Base-by-base conservation (phyloP, 2,113 vertebrate species). In the Nesoenas mayeri region DNA sequence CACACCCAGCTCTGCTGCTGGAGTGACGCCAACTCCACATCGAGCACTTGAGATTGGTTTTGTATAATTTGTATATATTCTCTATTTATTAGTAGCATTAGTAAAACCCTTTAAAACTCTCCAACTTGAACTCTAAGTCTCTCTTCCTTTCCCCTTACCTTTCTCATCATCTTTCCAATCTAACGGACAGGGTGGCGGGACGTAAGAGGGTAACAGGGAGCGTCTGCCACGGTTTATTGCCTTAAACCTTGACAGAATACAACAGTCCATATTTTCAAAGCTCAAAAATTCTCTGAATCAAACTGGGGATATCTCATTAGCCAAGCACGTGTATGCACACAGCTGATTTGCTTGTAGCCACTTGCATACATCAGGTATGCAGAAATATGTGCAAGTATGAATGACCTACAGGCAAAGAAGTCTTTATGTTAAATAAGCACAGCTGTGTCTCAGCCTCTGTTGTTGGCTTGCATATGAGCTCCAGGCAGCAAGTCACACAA, bases 261-360 rank as follows among this genome's bases (percentile, higher is more conserved):
- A 79, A 51, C 19, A 70, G 40, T 15, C 3, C 16, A 2, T 21
- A 19, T 91, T 88, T 86, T 83, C 83, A 84, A 80, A 89, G 53
- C 48, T 74, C 64, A 62, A 21, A 51, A 40, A 61, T 71, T 71
- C 73, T 81, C 38, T 16, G 13, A 53, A 51, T 53, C 1, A 6
- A 64, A 92, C 78, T 42, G 1, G 7, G 32, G 53, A 64, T 69
- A 42, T 56, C 61, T 81, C 65, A 53, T 79, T 82, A 84, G 48
- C 17, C 11, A 83, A 66, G 24, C 0, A 0, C 18, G 32, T 61
- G 48, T 19, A 44, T 8, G 47, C 54, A 61, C 44, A 50, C 38
- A 87, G 77, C 50, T 87, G 57, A 75, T 50, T 57, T 86, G 11
- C 66, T 64, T 48, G 70, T 22, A 79, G 56, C 53, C 25, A 15